Base-by-base conservation (phyloP, 2,888 invertebrate genomes). In the Endomychus coccineus region DNA sequence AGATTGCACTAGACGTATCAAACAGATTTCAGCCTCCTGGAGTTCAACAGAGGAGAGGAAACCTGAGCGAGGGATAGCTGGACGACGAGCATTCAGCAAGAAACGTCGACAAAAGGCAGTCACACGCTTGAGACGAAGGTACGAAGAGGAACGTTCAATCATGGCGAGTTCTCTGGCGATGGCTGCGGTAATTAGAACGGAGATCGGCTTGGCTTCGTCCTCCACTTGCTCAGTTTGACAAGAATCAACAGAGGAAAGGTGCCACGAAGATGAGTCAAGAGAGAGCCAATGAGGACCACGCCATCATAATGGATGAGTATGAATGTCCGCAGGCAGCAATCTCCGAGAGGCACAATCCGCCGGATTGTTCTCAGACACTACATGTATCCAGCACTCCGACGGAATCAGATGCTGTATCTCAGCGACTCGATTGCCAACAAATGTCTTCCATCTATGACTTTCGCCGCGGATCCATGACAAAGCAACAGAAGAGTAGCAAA, bases 171-270 rank as follows among this genome's bases (percentile, higher is more conserved):
- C 28, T 16, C 2, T 16, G 28, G 28, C 16, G 28, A 28, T 16
- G 16, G 16, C 28, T 7, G 15, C 16, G 10, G 11, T 16, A n/a
- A 28, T 16, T 9, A 28, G 16, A 15, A 11, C 11, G 11, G 17
- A 11, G 12, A 28, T 16, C n/a, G 28, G 28, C 28, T n/a, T 28
- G 5, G 10, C 11, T 16, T 28, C 28, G 2, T 16, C 28, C 3
- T 2, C 28, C 28, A n/a, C 16, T n/a, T 28, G 16, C 9, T 28
- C 16, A 28, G n/a, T 28, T 17, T 29, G 29, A 4, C 12, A 29
- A 19, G 29, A 29, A 29, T 17, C 29, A 29, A 29, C 28, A 28
- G 28, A 16, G 28, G 29, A 29, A 10, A 29, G 17, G 13, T 16
- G 29, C 29, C 17, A 29, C 11, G 10, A 6, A 29, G 29, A 29